Evolutionary conservation across 2,113 vertebrate species (phyloP), one percentile per base, ranked within the genome.

Genomic region (Poicephalus gulielmi): DNA sequence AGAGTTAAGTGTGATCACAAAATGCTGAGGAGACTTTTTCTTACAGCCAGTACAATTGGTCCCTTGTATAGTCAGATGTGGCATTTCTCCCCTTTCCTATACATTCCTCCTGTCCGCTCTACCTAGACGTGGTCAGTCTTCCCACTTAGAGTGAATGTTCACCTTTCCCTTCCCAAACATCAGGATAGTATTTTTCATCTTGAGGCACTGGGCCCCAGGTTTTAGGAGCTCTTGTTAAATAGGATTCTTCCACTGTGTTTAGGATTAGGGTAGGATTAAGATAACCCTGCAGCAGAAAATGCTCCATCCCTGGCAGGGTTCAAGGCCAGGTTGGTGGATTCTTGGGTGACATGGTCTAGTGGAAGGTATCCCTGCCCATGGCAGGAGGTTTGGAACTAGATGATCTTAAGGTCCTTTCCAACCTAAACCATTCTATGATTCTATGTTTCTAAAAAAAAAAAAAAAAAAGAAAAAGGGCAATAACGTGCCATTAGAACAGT

Each of bases 11-110:
- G 2, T 3, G 9, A 37, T 17, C 39, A 53, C 52, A 70, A 25
- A 4, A 5, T 0, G 3, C 55, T 71, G 35, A 62, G 44, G 28
- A 39, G 30, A 39, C 22, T 24, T 44, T 47, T 84, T 44, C 77
- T 87, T 67, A 70, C 31, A 73, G 44, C 27, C 25, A 30, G 44
- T 35, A 73, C 35, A 60, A 76, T 59, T 64, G 22, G 55, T 85
- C 55, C 70, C 96, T 83, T 84, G 52, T 87, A 2, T 13, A 64
- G n/a, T 33, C 30, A 83, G 55, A 70, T 49, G 76, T 76, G 80
- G 69, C 86, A 79, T 90, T 96, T 97, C 91, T 94, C 83, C 86
- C 89, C 63, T 77, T 37, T 62, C 66, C 64, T 73, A 49, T 33
- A 74, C 55, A 68, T 92, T 86, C 47, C 49, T 79, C 46, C 75